A percentile compares a stretch with the other conserved stretches of the same genome.
Evolutionary conservation across 1,140 invertebrate genomes (phyloP).

Genomic region (Rhyacophila brunnea): DNA sequence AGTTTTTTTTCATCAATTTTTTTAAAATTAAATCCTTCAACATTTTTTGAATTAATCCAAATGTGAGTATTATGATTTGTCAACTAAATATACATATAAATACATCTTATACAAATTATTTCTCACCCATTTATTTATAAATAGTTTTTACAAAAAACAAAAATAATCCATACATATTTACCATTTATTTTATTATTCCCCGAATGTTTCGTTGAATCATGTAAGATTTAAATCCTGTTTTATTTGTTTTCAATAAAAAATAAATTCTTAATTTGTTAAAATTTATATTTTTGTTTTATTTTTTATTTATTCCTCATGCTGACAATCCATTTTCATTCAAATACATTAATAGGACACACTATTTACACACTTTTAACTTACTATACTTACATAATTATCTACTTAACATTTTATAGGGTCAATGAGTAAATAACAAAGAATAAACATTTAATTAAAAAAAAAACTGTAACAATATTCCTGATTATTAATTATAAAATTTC

Average conservation of each 20-base stretch:
- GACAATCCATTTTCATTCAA: too few species aligned
- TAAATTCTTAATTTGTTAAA: constrained; percentile 32
- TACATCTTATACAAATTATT: too few species aligned
- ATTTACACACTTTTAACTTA: too few species aligned
- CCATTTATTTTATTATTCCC: background rate
- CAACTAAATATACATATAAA: too few species aligned
- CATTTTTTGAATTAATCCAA: background rate
- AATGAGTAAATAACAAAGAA: too few species aligned
- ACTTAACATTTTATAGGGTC: too few species aligned
- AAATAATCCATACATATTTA: background rate
- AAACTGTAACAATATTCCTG: too few species aligned
- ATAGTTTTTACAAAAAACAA: background rate
- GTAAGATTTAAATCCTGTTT: constrained; percentile 32
- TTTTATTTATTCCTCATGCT: constrained; percentile 7
- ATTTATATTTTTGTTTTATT: constrained; percentile 24
- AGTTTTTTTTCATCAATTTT: too few species aligned
- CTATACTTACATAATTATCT: too few species aligned
- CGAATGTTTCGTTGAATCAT: constrained; percentile 26
- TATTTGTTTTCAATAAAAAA: constrained; percentile 33
- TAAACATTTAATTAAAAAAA: too few species aligned
- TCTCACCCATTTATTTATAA: background rate
- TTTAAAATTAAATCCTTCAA: background rate
- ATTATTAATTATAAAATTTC: too few species aligned
- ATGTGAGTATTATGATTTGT: background rate
- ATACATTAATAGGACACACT: too few species aligned